Evolutionary conservation across 2,888 invertebrate species (phyloP).

Genomic region (Drosophila buzzatii): DNA sequence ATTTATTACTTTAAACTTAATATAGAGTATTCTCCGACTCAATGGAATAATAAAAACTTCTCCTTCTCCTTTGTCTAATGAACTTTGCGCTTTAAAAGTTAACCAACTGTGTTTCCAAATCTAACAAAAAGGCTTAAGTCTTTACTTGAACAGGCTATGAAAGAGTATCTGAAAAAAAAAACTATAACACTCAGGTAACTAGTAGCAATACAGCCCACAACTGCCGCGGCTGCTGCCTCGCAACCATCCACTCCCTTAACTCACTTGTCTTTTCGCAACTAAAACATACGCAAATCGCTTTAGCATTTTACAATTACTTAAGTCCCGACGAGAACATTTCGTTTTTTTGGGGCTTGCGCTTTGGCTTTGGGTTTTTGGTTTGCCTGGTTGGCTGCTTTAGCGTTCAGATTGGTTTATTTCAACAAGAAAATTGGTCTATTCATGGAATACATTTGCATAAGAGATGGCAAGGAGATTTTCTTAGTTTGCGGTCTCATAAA

Average conservation of each 20-base stretch:
- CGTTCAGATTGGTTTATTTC: slow-evolving; percentile 35
- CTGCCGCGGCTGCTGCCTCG: not conserved
- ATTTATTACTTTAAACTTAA: no score
- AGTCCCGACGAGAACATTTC: slow-evolving; percentile 42
- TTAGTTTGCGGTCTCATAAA: slow-evolving; percentile 24
- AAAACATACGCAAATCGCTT: slow-evolving; percentile 63
- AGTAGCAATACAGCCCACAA: slow-evolving; percentile 5
- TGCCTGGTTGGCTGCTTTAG: slow-evolving; percentile 16
- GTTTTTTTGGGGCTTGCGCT: slow-evolving; percentile 17
- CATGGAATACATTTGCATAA: slow-evolving; percentile 55
- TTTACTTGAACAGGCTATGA: not conserved
- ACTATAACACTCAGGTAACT: not conserved
- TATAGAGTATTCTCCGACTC: not conserved
- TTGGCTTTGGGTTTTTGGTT: slow-evolving; percentile 8
- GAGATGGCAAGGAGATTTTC: slow-evolving; percentile 25
- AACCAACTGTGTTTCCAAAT: not conserved
- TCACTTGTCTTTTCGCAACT: slow-evolving; percentile 56
- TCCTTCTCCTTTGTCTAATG: not conserved
- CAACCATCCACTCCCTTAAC: not conserved
- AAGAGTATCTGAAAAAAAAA: not conserved
- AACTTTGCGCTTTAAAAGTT: not conserved
- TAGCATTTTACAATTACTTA: slow-evolving; percentile 73
- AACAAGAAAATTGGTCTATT: slow-evolving; percentile 42
- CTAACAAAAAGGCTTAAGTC: not conserved
- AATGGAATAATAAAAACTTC: not conserved